A percentile compares a stretch with the other conserved stretches of the same genome.
Conservation (phyloP, 2,888 invertebrate species). For the Euproctis similis region DNA sequence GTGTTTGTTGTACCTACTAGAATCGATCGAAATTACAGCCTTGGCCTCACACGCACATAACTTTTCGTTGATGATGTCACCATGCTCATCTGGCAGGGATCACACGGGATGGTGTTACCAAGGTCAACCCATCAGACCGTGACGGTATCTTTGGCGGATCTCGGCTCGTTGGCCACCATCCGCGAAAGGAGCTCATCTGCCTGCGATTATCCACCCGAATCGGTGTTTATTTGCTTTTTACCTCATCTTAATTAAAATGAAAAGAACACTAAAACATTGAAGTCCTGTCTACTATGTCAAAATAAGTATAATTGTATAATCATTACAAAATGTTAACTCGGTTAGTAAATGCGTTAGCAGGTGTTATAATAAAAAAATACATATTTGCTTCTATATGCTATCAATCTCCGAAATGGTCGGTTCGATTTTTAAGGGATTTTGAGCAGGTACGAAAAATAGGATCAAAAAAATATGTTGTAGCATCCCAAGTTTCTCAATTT, state of each 20-base stretch:
- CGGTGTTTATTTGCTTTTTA: slow-evolving; percentile 45
- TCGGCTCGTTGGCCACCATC: slow-evolving; percentile 58
- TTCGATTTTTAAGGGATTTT: too few species aligned
- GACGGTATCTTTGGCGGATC: slow-evolving; percentile 45
- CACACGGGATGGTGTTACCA: slow-evolving; percentile 56
- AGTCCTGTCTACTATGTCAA: too few species aligned
- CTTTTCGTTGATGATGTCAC: slow-evolving; percentile 60
- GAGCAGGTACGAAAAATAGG: too few species aligned
- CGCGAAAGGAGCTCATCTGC: slow-evolving; percentile 51
- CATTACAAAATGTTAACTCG: too few species aligned
- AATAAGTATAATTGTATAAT: too few species aligned
- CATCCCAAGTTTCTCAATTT: too few species aligned
- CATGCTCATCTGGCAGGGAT: slow-evolving; percentile 46
- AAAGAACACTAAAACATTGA: too few species aligned
- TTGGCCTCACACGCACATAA: slow-evolving; percentile 46
- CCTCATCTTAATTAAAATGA: slow-evolving; percentile 40
- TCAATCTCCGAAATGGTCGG: too few species aligned
- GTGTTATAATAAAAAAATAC: too few species aligned
- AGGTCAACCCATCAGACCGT: slow-evolving; percentile 68
- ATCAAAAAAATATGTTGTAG: too few species aligned
- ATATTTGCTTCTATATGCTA: too few species aligned
- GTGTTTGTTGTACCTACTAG: slow-evolving; percentile 32
- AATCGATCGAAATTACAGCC: slow-evolving; percentile 52
- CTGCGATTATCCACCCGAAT: slow-evolving; percentile 55
- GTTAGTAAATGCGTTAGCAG: too few species aligned